Evolutionary conservation across 2,797 vertebrate genomes (phyloP).

Genomic region (Squalus acanthias): DNA sequence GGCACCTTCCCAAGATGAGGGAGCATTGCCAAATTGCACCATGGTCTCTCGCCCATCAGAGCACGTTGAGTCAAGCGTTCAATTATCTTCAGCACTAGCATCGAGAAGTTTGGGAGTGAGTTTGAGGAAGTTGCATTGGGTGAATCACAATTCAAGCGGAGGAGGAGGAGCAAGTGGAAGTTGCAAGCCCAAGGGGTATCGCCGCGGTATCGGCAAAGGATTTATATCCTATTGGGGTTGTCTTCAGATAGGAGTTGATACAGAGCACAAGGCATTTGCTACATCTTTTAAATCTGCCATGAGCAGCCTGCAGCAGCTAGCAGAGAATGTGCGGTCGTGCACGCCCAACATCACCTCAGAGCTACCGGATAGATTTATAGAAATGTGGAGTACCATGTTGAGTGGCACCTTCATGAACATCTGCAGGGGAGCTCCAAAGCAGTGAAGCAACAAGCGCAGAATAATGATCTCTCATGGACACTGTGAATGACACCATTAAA

Average conservation of each 20-base stretch:
- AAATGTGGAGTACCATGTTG: not conserved
- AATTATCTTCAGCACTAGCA: not conserved
- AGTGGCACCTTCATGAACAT: not conserved
- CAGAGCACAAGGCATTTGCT: not conserved
- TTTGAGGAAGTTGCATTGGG: not conserved
- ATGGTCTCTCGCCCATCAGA: not conserved
- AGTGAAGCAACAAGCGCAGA: not conserved
- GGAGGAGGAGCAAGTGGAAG: no score
- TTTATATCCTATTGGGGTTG: not conserved
- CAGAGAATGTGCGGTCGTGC: not conserved
- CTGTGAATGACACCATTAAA: not conserved
- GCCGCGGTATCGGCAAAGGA: no score
- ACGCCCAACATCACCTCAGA: not conserved
- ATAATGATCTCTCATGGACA: not conserved
- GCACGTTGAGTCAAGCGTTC: not conserved
- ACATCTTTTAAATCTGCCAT: not conserved
- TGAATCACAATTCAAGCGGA: not conserved
- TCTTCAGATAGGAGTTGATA: not conserved
- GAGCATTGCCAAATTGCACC: not conserved
- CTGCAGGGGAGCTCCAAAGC: not conserved
- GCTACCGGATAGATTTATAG: not conserved
- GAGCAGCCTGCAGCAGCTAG: not conserved
- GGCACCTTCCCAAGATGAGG: not conserved
- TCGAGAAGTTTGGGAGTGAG: not conserved
- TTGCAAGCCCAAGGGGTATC: no score